phyloP scores from a whole-genome alignment of 2,797 vertebrate genomes.

The Trachops cirrhosus region DNA sequence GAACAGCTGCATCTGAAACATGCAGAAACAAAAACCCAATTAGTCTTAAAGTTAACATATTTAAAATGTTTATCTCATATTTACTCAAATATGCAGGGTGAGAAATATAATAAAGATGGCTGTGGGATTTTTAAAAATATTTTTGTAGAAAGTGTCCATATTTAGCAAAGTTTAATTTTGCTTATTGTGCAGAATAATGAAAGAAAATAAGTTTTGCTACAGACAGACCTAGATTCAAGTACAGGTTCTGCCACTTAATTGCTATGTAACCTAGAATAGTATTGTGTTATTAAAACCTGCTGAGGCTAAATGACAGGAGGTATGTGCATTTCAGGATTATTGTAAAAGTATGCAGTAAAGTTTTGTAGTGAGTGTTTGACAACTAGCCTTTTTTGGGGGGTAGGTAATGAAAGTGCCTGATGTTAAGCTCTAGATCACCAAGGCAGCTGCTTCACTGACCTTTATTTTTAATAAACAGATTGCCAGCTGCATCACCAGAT shows the following conservation, averaged over 20 bases:
- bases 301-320: not conserved
- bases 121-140: not conserved
- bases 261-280: not conserved
- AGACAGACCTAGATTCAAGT: not conserved
- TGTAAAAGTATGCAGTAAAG: not conserved
- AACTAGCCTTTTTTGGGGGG: no score
- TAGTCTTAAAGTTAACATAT: not conserved
- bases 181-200: not conserved
- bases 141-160: not conserved
- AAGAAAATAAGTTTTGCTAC: not conserved
- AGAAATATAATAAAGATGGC: not conserved
- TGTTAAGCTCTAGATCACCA: not conserved
- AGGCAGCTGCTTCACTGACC: not conserved
- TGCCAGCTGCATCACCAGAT: not conserved
- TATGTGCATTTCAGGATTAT: not conserved
- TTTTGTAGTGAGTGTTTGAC: not conserved
- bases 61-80: not conserved
- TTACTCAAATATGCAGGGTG: not conserved
- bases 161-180: not conserved
- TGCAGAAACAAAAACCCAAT: not conserved
- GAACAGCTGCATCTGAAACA: constrained; percentile 85
- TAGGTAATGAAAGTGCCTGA: not conserved
- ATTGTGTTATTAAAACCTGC: not conserved
- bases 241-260: not conserved
- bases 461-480: not conserved